Conservation (phyloP, 2,888 invertebrate species). For the Ichneumoninae sp. region DNA sequence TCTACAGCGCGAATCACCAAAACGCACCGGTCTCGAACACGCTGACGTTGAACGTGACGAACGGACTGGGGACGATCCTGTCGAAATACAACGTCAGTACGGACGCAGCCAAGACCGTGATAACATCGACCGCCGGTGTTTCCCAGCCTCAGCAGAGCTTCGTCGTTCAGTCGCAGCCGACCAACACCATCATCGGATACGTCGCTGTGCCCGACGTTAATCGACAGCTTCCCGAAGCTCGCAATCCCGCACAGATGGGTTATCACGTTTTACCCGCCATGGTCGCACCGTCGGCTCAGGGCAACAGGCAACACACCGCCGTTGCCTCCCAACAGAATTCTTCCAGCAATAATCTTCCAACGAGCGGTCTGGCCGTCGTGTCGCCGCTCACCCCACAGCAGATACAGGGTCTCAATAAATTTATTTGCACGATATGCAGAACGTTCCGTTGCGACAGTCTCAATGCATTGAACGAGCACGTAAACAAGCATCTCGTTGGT, state of each 20-base stretch:
- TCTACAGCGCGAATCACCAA: background rate
- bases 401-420: background rate
- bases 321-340: slow-evolving; percentile 6
- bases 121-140: background rate
- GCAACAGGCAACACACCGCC: background rate
- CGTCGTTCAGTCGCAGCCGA: background rate
- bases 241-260: slow-evolving; percentile 2
- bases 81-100: background rate
- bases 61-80: background rate
- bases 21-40: background rate
- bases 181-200: background rate
- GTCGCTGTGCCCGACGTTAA: background rate
- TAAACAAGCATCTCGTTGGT: slow-evolving; percentile 44
- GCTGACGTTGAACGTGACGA: background rate
- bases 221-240: slow-evolving; percentile 24
- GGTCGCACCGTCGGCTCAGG: slow-evolving; percentile 29
- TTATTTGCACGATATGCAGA: slow-evolving; percentile 52
- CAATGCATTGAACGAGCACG: slow-evolving; percentile 43
- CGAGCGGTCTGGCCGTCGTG: background rate
- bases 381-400: slow-evolving; percentile 9
- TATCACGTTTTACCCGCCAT: slow-evolving; percentile 49
- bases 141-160: background rate
- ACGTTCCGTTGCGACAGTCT: slow-evolving; percentile 35
- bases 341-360: slow-evolving; percentile 53
- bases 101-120: background rate